These are phyloP conservation scores for Kuschelorhynchus macadamiae DNA, from an alignment of 2,888 invertebrate species.

Conservation along the genomic window DNA sequence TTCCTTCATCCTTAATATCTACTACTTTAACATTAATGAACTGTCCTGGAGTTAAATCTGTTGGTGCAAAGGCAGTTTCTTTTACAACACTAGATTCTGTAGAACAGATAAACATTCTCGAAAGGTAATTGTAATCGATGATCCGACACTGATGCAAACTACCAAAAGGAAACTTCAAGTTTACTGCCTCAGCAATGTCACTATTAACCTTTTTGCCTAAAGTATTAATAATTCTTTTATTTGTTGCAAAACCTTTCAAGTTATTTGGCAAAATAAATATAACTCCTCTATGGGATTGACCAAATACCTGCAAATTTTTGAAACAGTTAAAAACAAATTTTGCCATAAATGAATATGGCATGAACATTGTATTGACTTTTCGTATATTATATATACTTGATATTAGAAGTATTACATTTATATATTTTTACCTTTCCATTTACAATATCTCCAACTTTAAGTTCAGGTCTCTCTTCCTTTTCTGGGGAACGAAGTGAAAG, in stretches of 20 bases:
- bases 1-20: slow-evolving; percentile 69
- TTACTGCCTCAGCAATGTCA: slow-evolving; percentile 64
- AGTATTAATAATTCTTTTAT: slow-evolving; percentile 60
- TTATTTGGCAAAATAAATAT: slow-evolving; percentile 59
- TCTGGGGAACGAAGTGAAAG: slow-evolving; percentile 69
- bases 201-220: slow-evolving; percentile 60
- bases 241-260: slow-evolving; percentile 63
- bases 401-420: too few species aligned
- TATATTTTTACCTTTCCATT: slow-evolving; percentile 53
- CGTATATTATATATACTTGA: too few species aligned
- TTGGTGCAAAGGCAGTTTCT: slow-evolving; percentile 72
- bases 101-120: slow-evolving; percentile 78
- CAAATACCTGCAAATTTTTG: slow-evolving; percentile 57
- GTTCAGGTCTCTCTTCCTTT: slow-evolving; percentile 39
- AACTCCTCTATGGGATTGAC: slow-evolving; percentile 58
- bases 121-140: slow-evolving; percentile 77
- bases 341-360: too few species aligned
- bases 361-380: too few species aligned
- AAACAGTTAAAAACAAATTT: slow-evolving; percentile 3
- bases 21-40: slow-evolving; percentile 71
- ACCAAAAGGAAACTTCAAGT: slow-evolving; percentile 70
- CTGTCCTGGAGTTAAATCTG: slow-evolving; percentile 72
- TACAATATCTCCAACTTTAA: slow-evolving; percentile 53
- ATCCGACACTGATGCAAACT: slow-evolving; percentile 71
- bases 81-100: slow-evolving; percentile 73